Percentiles rank a stretch among this genome's conserved stretches.
phyloP scores from a whole-genome alignment of 2,888 invertebrate genomes.

The Arrhopalites spinosus region DNA sequence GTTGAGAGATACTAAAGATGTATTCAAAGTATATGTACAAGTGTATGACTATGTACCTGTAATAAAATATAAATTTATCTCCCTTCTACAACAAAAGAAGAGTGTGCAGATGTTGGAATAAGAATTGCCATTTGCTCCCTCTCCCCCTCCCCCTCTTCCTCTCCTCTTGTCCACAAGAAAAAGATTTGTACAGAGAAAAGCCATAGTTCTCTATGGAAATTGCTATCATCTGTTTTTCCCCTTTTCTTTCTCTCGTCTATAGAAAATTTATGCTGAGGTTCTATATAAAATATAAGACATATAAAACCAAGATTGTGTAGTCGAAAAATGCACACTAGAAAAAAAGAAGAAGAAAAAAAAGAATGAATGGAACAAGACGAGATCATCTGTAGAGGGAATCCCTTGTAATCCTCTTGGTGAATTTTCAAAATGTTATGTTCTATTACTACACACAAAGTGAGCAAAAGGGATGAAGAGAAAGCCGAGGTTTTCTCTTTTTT shows the following conservation, averaged over 20 bases:
- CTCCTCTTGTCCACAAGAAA: not conserved
- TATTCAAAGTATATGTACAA: no score
- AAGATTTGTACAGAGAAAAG: not conserved
- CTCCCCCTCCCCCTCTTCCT: not conserved
- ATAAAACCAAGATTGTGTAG: no score
- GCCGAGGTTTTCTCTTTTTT: no score
- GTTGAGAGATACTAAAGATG: no score
- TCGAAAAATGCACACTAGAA: not conserved
- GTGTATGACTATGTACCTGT: no score
- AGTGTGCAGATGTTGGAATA: no score
- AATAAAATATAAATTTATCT: no score
- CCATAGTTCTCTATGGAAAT: not conserved
- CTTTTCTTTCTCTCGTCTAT: not conserved
- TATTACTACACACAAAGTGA: not conserved
- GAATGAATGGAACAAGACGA: slow-evolving; percentile 33
- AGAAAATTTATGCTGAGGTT: slow-evolving; percentile 11
- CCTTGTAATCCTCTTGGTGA: slow-evolving; percentile 43
- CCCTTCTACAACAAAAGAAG: no score
- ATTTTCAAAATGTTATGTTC: slow-evolving; percentile 27
- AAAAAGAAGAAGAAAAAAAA: slow-evolving; percentile 2
- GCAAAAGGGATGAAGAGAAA: not conserved
- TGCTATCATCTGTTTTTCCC: slow-evolving; percentile 11
- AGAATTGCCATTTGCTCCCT: not conserved
- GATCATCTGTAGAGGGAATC: slow-evolving; percentile 45
- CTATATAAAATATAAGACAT: not conserved